Evolutionary conservation across 2,888 invertebrate genomes (phyloP), one percentile per base, ranked within the genome.

Genomic region (Cheilosia grossa): DNA sequence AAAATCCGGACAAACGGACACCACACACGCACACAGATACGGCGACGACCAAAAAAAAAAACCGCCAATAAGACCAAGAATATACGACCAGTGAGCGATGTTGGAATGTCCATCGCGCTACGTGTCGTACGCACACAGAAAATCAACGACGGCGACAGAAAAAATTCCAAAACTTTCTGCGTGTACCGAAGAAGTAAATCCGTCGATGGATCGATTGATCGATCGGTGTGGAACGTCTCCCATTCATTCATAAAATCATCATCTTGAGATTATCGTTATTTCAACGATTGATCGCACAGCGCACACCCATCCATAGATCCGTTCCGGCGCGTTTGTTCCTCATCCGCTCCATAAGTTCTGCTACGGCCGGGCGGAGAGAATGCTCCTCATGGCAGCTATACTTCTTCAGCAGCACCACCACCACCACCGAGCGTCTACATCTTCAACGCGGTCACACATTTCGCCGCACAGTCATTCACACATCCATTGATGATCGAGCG

Each of bases 141-240:
- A 75, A 70, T 27, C 53, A 59, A 49, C 63, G 40, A 27, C 56
- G 47, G 69, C 51, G 72, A 70, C 49, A 53, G 61, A 47, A 80
- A 64, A 86, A 66, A 85, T 89, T 88, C 88, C 88, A 88, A 88
- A 89, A 89, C 88, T 88, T 89, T 89, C 89, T 90, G 89, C 89
- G 89, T 87, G 66, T 63, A 70, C 67, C 75, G 37, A 63, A 72
- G 70, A 72, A 42, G 64, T 21, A 24, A 42, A 67, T 51, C 42
- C 58, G 42, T 67, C 67, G 63, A 63, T 61, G 40, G 51, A 42
- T 59, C 42, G 24, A 33, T 10, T 19, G 56, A 49, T 54, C 47
- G 63, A 40, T 70, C 61, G 51, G 37, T 40, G 69, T 56, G 56
- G 63, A 74, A 67, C 74, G 69, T 66, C 53, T 85, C 40, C 40